Percentiles rank a stretch among this genome's conserved stretches.
phyloP scores from a whole-genome alignment of 2,888 invertebrate species.

The Orchesella flavescens region DNA sequence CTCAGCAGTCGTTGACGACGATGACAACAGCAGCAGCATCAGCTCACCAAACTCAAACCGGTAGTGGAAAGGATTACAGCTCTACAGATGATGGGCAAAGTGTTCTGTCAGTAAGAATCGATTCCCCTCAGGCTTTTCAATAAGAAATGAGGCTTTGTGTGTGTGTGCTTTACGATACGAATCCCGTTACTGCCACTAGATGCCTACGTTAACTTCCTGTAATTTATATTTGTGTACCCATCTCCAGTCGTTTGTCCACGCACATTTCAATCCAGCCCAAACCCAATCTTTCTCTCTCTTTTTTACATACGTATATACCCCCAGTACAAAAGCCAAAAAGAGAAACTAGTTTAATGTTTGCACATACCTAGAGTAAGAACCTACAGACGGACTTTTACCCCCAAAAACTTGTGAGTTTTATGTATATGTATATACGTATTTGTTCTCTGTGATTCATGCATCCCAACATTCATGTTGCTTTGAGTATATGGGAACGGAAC shows the following conservation, averaged over 20 bases:
- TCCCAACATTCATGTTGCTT: conserved; percentile 16
- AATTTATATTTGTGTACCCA: conserved; percentile 24
- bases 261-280: neutral
- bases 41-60: neutral
- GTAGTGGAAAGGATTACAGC: conserved; percentile 18
- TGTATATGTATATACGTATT: neutral
- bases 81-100: conserved; percentile 44
- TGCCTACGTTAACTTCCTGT: neutral
- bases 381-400: too few species aligned
- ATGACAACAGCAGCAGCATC: neutral
- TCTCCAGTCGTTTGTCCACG: conserved; percentile 30
- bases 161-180: conserved; percentile 23
- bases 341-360: neutral
- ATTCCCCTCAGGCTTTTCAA: conserved; percentile 38
- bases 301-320: too few species aligned
- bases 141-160: conserved; percentile 41
- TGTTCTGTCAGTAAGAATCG: conserved; percentile 33
- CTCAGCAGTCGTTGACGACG: neutral
- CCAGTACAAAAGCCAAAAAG: conserved; percentile 11
- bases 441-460: conserved; percentile 39
- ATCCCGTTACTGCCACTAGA: neutral
- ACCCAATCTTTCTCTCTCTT: neutral
- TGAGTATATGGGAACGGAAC: neutral
- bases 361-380: neutral
- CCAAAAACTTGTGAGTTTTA: neutral